Evolutionary conservation across 2,888 invertebrate genomes (phyloP), one percentile per base, ranked within the genome.

Genomic region (Lathronympha strigana): DNA sequence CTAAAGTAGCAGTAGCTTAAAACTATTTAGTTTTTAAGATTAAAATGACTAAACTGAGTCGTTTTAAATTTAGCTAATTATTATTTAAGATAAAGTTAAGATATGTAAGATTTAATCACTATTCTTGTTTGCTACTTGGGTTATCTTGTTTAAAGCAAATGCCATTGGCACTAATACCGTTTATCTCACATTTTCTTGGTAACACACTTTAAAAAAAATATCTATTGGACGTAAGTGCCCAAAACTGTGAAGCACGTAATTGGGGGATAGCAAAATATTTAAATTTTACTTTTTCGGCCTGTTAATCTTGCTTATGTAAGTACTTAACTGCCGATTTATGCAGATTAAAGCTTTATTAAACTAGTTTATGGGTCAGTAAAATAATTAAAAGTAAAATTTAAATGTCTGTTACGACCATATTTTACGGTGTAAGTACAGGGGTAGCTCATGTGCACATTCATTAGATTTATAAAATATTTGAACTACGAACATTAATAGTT

Each of bases 321-420:
- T 61, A n/a, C n/a, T n/a, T n/a, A 53, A 61, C 53, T 61, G 53
- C 31, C 45, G 13, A 45, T 61, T 61, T 61, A 61, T 61, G 61
- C 53, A 61, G 51, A 61, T 61, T 31, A 17, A 40, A 43, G 8
- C 31, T 61, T 53, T 61, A 43, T 61, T 43, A 11, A 21, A 43
- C 21, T 61, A 53, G 51, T 61, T 61, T 53, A 53, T 51, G 53
- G 61, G 31, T 45, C 33, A 53, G 15, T 43, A 45, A n/a, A 53
- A 61, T 31, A 45, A 45, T 40, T 61, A 17, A 43, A 28, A 61
- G 28, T 50, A 8, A 19, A 40, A 45, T 53, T 53, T 43, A 45
- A 53, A 53, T 45, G 33, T 57, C 21, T 9, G 15, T 53, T 45
- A 33, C 8, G 23, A 15, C 43, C 23, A 40, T 61, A 51, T 25